These are phyloP conservation scores for Drosophila anomalipes DNA, from an alignment of 2,888 invertebrate species.

Conservation along the genomic window DNA sequence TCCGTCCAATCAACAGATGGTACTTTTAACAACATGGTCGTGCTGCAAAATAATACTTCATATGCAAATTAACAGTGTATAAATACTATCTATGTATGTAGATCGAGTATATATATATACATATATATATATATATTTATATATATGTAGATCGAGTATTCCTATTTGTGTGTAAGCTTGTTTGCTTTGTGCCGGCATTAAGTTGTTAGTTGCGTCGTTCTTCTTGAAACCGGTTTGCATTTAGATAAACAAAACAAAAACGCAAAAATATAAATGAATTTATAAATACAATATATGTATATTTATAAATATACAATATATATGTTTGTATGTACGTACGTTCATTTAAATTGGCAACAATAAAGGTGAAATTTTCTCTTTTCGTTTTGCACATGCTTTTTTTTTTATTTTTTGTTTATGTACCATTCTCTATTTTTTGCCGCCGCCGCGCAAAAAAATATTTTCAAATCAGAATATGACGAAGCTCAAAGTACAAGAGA, in stretches of 20 bases:
- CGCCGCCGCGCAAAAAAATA: slow-evolving; percentile 36
- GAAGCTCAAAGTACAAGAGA: slow-evolving; percentile 64
- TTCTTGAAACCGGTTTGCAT: slow-evolving; percentile 63
- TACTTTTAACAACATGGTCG: slow-evolving; percentile 84
- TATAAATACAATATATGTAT: slow-evolving; percentile 9
- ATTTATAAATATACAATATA: slow-evolving; percentile 26
- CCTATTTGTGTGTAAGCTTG: slow-evolving; percentile 14
- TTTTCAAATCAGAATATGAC: slow-evolving; percentile 66
- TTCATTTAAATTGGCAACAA: slow-evolving; percentile 29
- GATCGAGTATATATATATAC: not conserved
- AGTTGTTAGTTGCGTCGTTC: slow-evolving; percentile 51
- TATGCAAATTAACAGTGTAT: not conserved
- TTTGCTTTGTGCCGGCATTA: slow-evolving; percentile 45
- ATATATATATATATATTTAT: not conserved
- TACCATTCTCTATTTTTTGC: slow-evolving; percentile 51
- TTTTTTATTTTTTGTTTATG: slow-evolving; percentile 41
- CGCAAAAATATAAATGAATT: slow-evolving; percentile 4
- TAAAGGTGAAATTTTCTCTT: slow-evolving; percentile 60
- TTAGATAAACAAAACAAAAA: slow-evolving; percentile 34
- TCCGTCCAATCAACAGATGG: slow-evolving; percentile 84
- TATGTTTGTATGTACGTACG: not conserved
- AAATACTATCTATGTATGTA: not conserved
- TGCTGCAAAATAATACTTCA: slow-evolving; percentile 21
- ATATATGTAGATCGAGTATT: not conserved
- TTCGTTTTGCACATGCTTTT: slow-evolving; percentile 45